Base-by-base conservation (phyloP, 2,797 vertebrate species). In the Hirundo rustica region DNA sequence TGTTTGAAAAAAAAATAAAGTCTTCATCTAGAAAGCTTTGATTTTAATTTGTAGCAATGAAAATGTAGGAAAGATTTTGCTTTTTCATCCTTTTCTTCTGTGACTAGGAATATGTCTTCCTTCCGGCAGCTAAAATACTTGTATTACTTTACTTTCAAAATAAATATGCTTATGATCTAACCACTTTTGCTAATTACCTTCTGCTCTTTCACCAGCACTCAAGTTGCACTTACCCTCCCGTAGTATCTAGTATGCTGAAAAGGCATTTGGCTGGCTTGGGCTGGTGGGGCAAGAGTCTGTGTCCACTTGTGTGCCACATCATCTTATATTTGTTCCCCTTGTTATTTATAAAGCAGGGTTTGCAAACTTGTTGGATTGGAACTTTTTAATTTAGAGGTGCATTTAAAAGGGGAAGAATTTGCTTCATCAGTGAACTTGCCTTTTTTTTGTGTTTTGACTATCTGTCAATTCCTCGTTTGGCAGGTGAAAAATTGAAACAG, bases 91-190 rank as follows among this genome's bases (percentile, higher is more conserved):
- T 51, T 57, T 54, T 91, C 78, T 88, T 92, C 64, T 93, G 70
- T 93, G 60, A 87, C 20, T 67, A 42, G 75, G 64, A 67, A 79
- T 65, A 80, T 11, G 15, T 42, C 19, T 73, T 65, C 16, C 7
- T 26, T 16, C 38, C 0, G 0, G 54, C 45, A 57, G 25, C 71
- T 95, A 55, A 81, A 83, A 92, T 66, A 53, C 44, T 72, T 81
- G 51, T 7, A 26, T 93, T 93, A 70, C 85, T 94, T 94, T 89
- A n/a, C 68, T 93, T 89, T 94, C 72, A 80, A 89, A 92, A 85
- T 77, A 92, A 91, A 91, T 72, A 61, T 15, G 12, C 38, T 80
- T 74, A 18, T 64, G 45, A 74, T 67, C 64, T 78, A 90, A 65
- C 62, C 57, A 74, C 54, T 89, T 38, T 50, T 74, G 70, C 53